Base-by-base conservation (phyloP, 2,888 invertebrate genomes). In the Adelphocoris suturalis region DNA sequence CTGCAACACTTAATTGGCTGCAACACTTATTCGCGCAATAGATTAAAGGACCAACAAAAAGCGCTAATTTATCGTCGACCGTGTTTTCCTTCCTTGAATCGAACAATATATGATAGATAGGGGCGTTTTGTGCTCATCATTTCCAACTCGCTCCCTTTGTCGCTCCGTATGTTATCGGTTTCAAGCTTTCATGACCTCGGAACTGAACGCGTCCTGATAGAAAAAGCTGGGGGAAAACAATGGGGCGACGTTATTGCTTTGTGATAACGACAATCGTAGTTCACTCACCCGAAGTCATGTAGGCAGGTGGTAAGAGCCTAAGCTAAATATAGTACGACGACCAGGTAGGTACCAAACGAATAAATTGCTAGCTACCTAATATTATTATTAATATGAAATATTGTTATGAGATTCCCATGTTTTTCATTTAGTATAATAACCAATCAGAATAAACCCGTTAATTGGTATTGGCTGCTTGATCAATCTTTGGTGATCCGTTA, bases 171-270 rank as follows among this genome's bases (percentile, higher is more conserved):
- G 68, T 68, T 68, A 68, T 68, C 68, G 68, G 68, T 68, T 68
- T 68, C 68, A 68, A 68, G 68, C 23, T 68, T 68, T 68, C 68
- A 68, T 23, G 68, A 23, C 68, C 23, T 68, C 68, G 23, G 23
- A 23, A 68, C 27, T 23, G 68, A 68, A 68, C 23, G 68, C 23
- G 68, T 68, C 68, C 68, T 19, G 68, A 68, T 68, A 23, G 68
- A 68, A 68, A 23, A 23, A 68, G 68, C 68, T 27, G 68, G 23
- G 68, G 68, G 68, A 68, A 68, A 68, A 68, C 68, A 68, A 68
- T 23, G 68, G 27, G 68, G 23, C 68, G 68, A 23, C 23, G 68
- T 68, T 68, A 23, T 68, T 68, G 68, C 68, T 68, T 68, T 23
- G 68, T 23, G 68, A 68, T 68, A 68, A 27, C 12, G 23, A 68